Conservation (phyloP, 1,140 invertebrate genomes). For the Papilio helenus region DNA sequence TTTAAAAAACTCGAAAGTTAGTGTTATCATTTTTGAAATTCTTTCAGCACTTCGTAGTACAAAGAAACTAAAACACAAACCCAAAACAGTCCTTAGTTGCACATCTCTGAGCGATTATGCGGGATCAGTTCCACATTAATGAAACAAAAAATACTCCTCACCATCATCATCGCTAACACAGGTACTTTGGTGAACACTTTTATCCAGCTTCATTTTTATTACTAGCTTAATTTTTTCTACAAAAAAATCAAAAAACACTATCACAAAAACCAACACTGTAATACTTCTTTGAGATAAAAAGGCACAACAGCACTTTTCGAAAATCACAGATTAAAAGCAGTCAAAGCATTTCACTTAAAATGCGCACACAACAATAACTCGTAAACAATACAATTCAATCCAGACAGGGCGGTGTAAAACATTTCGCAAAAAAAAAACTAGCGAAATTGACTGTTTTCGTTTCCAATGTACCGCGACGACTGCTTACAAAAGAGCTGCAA, state of each 20-base stretch:
- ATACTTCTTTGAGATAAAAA: neutral
- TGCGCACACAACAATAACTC: neutral
- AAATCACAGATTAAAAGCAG: neutral
- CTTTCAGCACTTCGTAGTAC: too few relatives aligned
- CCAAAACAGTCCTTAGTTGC: neutral
- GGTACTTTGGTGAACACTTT: neutral
- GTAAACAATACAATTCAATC: neutral
- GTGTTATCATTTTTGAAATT: too few relatives aligned
- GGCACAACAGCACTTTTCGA: neutral
- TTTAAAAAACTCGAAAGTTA: neutral
- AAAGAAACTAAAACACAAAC: too few relatives aligned
- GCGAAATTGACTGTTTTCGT: neutral
- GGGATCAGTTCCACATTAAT: neutral
- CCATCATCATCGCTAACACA: neutral
- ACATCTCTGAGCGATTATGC: neutral
- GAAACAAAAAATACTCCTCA: neutral
- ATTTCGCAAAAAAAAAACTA: constrained; percentile 7
- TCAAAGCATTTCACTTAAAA: constrained; percentile 4
- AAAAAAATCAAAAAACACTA: neutral
- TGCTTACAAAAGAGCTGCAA: neutral
- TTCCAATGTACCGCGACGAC: neutral
- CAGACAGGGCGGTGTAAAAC: neutral
- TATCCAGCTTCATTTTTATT: constrained; percentile 9
- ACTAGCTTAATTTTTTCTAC: neutral
- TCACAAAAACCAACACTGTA: neutral